These are phyloP conservation scores for Ornithoptera alexandrae DNA, from an alignment of 2,888 invertebrate species.

Conservation along the genomic window DNA sequence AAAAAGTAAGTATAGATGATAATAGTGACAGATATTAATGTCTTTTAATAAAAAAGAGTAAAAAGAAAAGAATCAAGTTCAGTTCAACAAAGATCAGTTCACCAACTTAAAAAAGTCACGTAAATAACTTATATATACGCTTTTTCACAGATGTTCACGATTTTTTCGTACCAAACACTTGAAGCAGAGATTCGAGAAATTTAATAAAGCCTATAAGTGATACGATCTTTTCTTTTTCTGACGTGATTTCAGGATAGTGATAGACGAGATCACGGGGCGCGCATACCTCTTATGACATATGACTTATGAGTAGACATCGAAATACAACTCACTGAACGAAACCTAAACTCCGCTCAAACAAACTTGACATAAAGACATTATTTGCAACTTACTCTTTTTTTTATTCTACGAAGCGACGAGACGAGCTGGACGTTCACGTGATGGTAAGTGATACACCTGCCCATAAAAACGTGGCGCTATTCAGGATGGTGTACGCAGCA, in stretches of 20 bases:
- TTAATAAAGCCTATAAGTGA: slow-evolving; percentile 4
- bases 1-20: neutral
- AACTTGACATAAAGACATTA: neutral
- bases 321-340: neutral
- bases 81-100: neutral
- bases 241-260: neutral
- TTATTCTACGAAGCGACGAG: too few relatives aligned
- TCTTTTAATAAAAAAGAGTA: too few relatives aligned
- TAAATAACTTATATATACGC: neutral
- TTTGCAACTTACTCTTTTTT: neutral
- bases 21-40: too few relatives aligned
- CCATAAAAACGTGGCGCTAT: too few relatives aligned
- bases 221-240: slow-evolving; percentile 5
- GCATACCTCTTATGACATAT: slow-evolving; percentile 1
- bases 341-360: neutral
- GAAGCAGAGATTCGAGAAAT: neutral
- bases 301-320: neutral
- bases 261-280: neutral
- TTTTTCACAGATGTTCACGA: neutral
- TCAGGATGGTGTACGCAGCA: too few relatives aligned
- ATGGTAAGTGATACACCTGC: too few relatives aligned
- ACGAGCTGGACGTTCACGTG: too few relatives aligned
- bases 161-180: slow-evolving; percentile 1
- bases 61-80: too few relatives aligned
- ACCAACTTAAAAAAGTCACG: neutral